These are phyloP conservation scores for Mormyrops attenuatus DNA, from an alignment of 2,797 vertebrate genomes.

Conservation along the genomic window DNA sequence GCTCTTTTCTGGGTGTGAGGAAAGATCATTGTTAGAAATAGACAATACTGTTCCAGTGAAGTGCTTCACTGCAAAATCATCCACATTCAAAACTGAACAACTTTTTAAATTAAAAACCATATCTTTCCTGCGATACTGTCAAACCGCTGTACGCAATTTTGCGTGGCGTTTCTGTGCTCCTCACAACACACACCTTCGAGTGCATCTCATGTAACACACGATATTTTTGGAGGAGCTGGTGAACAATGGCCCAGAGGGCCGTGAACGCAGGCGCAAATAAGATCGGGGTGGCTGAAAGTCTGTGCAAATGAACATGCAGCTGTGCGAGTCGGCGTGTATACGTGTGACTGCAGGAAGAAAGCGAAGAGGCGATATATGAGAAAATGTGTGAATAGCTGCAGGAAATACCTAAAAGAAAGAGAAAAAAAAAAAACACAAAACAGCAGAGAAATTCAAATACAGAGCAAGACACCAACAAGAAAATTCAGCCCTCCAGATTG, in stretches of 20 bases:
- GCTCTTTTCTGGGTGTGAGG: background rate
- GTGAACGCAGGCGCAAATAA: background rate
- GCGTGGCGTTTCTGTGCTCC: background rate
- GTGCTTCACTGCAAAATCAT: background rate
- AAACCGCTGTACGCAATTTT: background rate
- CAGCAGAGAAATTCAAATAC: background rate
- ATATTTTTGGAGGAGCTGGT: background rate
- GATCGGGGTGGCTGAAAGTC: background rate
- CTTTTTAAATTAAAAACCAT: background rate
- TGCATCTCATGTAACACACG: background rate
- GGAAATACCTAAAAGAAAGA: slow-evolving; percentile 24
- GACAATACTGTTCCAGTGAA: background rate
- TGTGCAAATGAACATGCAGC: background rate
- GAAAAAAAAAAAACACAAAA: background rate
- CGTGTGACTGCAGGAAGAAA: background rate
- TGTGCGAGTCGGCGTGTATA: background rate
- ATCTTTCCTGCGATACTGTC: background rate
- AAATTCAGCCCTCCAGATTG: slow-evolving; percentile 33
- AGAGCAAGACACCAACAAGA: slow-evolving; percentile 23
- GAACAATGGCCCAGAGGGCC: background rate
- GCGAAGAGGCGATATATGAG: background rate
- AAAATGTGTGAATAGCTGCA: slow-evolving; percentile 34
- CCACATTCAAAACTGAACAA: background rate
- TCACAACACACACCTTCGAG: background rate
- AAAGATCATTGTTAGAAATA: background rate